Base-by-base conservation (phyloP, 2,888 invertebrate species). In the Aporophyla lueneburgensis region DNA sequence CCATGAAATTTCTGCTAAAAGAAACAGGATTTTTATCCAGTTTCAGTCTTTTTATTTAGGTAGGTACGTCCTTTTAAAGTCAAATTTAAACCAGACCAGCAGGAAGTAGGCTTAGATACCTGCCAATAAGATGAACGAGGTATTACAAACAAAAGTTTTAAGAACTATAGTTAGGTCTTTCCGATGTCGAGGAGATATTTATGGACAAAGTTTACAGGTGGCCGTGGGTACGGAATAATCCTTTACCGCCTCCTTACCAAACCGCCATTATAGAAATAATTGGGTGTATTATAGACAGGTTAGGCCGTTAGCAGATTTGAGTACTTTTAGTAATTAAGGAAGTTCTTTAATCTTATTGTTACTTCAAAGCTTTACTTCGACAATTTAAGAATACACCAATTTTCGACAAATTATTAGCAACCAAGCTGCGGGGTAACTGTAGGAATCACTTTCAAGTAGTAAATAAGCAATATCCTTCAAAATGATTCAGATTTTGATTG, bases 201-300 rank as follows among this genome's bases (percentile, higher is more conserved):
- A 85, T 80, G 81, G 65, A 24, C 24, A 51, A 84, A 86, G 77
- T 86, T 85, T 66, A n/a, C 76, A 85, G 81, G 86, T 77, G 54
- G 71, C 66, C 14, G 54, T 24, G 53, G 40, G 27, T 21, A 24
- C 19, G n/a, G 51, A 77, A 77, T 80, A 77, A 84, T 77, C 86
- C 80, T 77, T 77, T 77, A 27, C 62, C 33, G 33, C 33, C 33
- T 33, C 3, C 61, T 73, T 66, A 74, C 63, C 65, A 68, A 76
- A 76, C 74, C 46, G 65, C 67, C 56, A 74, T 85, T 81, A 77
- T 12, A 70, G 59, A 54, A 82, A 70, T 74, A 78, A 81, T 81
- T 70, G 67, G 65, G 46, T 86, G 46, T 78, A 16, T 58, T 72
- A 51, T 49, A 54, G 59, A 49, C 68, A 69, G 76, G 27, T 62